These are phyloP conservation scores for Gnathochromis pfefferi DNA, from an alignment of 2,113 vertebrate genomes.

Conservation along the genomic window DNA sequence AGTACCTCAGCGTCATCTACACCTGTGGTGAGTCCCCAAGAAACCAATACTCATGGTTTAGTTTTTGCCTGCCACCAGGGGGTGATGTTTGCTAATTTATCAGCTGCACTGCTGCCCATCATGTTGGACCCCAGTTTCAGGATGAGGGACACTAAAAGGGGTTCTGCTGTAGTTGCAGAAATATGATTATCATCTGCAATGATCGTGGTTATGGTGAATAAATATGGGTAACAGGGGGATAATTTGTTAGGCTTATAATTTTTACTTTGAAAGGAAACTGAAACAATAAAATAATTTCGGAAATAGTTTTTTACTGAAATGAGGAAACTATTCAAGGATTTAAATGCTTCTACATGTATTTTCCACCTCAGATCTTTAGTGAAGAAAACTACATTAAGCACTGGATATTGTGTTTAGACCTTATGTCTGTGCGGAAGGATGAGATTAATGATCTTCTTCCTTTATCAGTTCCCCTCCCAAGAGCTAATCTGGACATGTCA, in stretches of 20 bases:
- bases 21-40: constrained; percentile 78
- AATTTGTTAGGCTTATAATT: background rate
- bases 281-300: background rate
- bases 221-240: background rate
- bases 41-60: background rate
- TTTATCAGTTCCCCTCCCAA: constrained; percentile 31
- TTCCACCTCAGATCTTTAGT: background rate
- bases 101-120: background rate
- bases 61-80: constrained; percentile 28
- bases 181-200: background rate
- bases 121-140: background rate
- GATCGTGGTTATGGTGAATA: background rate
- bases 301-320: background rate
- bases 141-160: background rate
- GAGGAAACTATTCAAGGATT: background rate
- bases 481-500: constrained; percentile 42
- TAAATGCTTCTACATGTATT: background rate
- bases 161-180: background rate
- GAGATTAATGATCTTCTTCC: constrained; percentile 15
- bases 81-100: constrained; percentile 25
- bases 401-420: background rate
- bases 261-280: background rate
- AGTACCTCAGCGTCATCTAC: constrained; percentile 87
- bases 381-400: background rate
- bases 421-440: background rate